Conservation (phyloP, 2,888 invertebrate species). For the Psylliodes chrysocephalus region DNA sequence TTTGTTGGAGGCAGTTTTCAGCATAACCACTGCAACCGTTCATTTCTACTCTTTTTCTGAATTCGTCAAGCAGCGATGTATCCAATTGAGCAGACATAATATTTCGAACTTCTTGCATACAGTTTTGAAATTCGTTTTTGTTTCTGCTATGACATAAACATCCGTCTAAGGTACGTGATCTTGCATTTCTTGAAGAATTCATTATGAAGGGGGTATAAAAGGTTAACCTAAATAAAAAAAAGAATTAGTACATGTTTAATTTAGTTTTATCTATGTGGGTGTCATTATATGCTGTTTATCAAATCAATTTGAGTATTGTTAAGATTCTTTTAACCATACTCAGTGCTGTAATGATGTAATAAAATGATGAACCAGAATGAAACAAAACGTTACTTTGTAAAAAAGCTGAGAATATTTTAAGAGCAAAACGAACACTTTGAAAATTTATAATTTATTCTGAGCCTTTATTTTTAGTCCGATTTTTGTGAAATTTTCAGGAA, state of each 20-base stretch:
- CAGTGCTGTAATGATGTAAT: too few relatives aligned
- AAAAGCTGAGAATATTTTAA: too few relatives aligned
- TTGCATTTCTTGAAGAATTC: neutral
- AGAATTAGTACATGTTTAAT: neutral
- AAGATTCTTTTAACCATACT: too few relatives aligned
- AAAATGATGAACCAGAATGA: too few relatives aligned
- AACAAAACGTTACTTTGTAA: too few relatives aligned
- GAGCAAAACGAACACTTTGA: too few relatives aligned
- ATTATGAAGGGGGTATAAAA: conserved; percentile 19
- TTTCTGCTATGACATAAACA: conserved; percentile 29
- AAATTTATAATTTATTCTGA: too few relatives aligned
- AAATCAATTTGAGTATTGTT: too few relatives aligned
- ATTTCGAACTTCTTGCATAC: conserved; percentile 30
- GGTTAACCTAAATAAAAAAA: conserved; percentile 20
- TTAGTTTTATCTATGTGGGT: too few relatives aligned
- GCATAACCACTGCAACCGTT: conserved; percentile 10
- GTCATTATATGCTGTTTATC: too few relatives aligned
- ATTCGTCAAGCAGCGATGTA: neutral
- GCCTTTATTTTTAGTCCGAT: too few relatives aligned
- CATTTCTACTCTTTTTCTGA: conserved; percentile 19
- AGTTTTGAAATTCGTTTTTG: conserved; percentile 12
- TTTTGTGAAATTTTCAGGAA: too few relatives aligned
- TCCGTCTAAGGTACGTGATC: conserved; percentile 21
- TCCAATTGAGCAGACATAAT: conserved; percentile 24
- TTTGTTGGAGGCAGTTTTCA: conserved; percentile 20